Evolutionary conservation across 2,113 vertebrate species (phyloP).

Genomic region (Eidolon helvum): DNA sequence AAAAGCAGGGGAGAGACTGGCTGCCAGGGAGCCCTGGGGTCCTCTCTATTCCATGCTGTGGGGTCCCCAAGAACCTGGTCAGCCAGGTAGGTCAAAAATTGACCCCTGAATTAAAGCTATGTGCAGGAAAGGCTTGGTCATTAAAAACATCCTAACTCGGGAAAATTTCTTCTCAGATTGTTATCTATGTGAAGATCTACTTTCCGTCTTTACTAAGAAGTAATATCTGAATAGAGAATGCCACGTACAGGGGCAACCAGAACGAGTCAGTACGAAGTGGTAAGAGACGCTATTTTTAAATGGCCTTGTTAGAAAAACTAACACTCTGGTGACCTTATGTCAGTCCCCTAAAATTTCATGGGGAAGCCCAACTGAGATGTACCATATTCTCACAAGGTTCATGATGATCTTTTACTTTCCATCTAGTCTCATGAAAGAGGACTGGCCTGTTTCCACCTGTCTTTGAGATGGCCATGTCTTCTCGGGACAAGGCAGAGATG

Average conservation of each 20-base stretch:
- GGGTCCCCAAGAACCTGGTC: not conserved
- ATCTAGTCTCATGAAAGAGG: no score
- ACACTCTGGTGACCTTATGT: not conserved
- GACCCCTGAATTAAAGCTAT: not conserved
- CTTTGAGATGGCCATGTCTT: not conserved
- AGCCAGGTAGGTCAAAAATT: not conserved
- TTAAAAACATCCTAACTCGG: not conserved
- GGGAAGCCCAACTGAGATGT: not conserved
- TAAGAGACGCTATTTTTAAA: not conserved
- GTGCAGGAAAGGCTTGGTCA: not conserved
- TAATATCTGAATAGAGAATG: not conserved
- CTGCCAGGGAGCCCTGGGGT: not conserved
- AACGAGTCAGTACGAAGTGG: not conserved
- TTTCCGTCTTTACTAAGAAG: not conserved
- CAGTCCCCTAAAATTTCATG: not conserved
- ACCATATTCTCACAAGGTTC: not conserved
- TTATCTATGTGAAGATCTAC: not conserved
- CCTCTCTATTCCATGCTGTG: not conserved
- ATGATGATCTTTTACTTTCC: not conserved
- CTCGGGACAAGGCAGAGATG: not conserved
- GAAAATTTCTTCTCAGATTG: not conserved
- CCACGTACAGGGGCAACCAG: not conserved
- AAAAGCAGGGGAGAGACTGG: not conserved
- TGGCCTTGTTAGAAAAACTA: not conserved
- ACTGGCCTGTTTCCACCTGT: fast-evolving